Evolutionary conservation across 2,888 invertebrate genomes (phyloP), one percentile per base, ranked within the genome.

Genomic region (Cantharis lateralis): DNA sequence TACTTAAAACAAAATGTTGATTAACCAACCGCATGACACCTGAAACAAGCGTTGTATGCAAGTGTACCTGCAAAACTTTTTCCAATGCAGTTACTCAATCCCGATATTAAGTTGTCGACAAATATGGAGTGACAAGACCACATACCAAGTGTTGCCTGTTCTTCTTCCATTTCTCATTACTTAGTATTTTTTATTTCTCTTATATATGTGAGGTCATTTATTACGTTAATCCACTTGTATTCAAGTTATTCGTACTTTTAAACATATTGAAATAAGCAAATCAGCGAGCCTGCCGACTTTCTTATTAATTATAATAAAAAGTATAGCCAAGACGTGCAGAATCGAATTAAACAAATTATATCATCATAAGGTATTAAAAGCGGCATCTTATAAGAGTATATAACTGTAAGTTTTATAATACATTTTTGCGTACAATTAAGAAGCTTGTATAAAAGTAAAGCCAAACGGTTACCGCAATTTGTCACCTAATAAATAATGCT

Each of bases 101-200:
- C 61, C 15, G 72, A 72, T 72, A 72, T 72, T 72, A 24, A 72
- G 72, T 72, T 68, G 72, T 68, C 68, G 72, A 72, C 72, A 72
- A 72, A 72, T 72, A 72, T 72, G 72, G 72, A 72, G 68, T 72
- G 72, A 72, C 72, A 72, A 68, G 72, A 68, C 48, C 72, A 72
- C 72, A 72, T 72, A 64, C 72, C 72, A 66, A 72, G 64, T 66
- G 64, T 66, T 66, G 64, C 64, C 24, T 24, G 64, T 24, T 66
- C 64, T 20, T 66, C 64, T 66, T 66, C 64, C 64, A 66, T 20
- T 20, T 66, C 24, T 66, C 64, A 66, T 66, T 66, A 66, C 64
- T 66, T 66, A 20, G 16, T 66, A 18, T 20, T 66, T 66, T 66
- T 66, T 66, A 66, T 24, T 66, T 66, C 64, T 66, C n/a, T 48